Base-by-base conservation (phyloP, 1,140 invertebrate species). In the Lordiphosa collinella region DNA sequence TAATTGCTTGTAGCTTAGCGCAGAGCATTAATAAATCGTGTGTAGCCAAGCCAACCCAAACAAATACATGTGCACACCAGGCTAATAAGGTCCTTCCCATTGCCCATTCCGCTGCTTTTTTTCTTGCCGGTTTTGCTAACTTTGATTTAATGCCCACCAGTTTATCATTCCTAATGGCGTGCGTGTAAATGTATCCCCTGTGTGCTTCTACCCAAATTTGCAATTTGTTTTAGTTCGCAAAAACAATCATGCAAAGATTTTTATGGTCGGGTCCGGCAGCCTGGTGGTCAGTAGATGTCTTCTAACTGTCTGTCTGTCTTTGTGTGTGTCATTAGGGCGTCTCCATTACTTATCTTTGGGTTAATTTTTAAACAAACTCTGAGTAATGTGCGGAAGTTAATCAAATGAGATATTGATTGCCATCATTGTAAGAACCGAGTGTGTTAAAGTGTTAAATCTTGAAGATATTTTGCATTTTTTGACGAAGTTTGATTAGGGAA, bases 1-100 rank as follows among this genome's bases (percentile, higher is more conserved):
- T 86, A 86, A 86, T 86, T 86, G 82, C 82, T 76, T 69, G 60
- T 55, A 86, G 72, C 82, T 86, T 73, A 86, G 72, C 75, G 61
- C 76, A 82, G 67, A 82, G 68, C 82, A 82, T 86, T 86, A 86
- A 86, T 82, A 86, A 73, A 75, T 86, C 63, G 66, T 44, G 10
- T 44, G 22, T 74, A 56, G 38, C 48, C 47, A 46, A 25, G 18
- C 41, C 40, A 50, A 40, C 43, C 44, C 49, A 40, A 43, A 35
- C 48, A 49, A 40, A 68, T 46, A 38, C 41, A 34, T 22, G n/a
- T 10, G 6, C 47, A 54, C 41, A 63, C 49, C 55, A 60, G 46
- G 54, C 69, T 84, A 82, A 82, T 82, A 82, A 84, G 80, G 69
- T 53, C 41, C 52, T 50, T 50, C 31, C 16, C 12, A 22, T 16